Evolutionary conservation across 2,888 invertebrate species (phyloP).

Genomic region (Leptopilina drosophilae): DNA sequence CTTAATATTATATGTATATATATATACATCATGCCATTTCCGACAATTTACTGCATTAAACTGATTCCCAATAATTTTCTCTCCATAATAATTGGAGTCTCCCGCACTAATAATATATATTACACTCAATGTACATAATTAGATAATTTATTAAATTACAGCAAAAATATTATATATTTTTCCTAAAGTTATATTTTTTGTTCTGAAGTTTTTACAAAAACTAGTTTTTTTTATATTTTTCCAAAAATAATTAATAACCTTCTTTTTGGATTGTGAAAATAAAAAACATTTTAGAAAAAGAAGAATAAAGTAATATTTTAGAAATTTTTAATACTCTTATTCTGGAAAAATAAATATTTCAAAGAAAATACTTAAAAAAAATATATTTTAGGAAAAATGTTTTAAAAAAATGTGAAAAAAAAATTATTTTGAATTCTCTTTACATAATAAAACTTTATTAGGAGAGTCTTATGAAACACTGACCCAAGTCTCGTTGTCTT

Average conservation of each 20-base stretch:
- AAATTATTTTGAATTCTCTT: background rate
- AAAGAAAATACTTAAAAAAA: too few species aligned
- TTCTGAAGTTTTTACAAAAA: background rate
- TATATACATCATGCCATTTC: background rate
- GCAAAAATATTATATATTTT: background rate
- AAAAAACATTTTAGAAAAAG: too few species aligned
- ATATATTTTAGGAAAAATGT: too few species aligned
- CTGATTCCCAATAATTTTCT: background rate
- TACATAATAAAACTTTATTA: slow-evolving; percentile 25
- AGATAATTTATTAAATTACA: slow-evolving; percentile 9
- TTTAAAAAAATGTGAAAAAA: background rate
- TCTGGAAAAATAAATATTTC: too few species aligned
- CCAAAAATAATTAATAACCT: too few species aligned
- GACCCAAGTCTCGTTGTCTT: slow-evolving; percentile 11
- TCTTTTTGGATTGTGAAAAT: too few species aligned
- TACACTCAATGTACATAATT: background rate
- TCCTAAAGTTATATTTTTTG: too few species aligned
- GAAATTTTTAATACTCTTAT: too few species aligned
- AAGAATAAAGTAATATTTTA: too few species aligned
- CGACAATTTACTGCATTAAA: background rate
- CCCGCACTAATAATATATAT: background rate
- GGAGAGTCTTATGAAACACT: slow-evolving; percentile 13
- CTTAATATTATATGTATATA: too few species aligned
- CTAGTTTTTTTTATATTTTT: background rate
- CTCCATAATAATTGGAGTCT: background rate